These are phyloP conservation scores for Trachymyrmex septentrionalis DNA, from an alignment of 1,140 invertebrate genomes.

Conservation along the genomic window DNA sequence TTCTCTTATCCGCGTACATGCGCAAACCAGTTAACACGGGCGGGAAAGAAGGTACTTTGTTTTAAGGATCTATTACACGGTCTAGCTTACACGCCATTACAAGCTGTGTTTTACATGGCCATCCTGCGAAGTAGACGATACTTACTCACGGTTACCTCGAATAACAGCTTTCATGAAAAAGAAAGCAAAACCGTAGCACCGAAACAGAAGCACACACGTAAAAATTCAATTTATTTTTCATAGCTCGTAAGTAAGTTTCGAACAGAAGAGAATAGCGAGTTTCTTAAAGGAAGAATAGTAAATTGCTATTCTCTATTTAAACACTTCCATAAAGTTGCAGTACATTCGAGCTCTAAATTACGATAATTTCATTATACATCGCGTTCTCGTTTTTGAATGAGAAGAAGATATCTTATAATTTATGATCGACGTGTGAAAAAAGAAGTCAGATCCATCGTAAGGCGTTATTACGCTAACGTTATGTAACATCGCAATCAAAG, in stretches of 20 bases:
- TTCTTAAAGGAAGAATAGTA: background rate
- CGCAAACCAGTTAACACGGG: constrained; percentile 38
- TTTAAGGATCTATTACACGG: constrained; percentile 58
- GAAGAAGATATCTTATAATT: background rate
- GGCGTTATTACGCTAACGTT: constrained; percentile 1
- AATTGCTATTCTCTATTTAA: background rate
- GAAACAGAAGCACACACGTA: background rate
- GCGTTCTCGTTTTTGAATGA: background rate
- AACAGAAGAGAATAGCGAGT: background rate
- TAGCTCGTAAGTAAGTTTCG: background rate
- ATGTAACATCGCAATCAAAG: constrained; percentile 6
- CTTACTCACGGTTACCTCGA: constrained; percentile 11
- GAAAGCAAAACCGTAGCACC: background rate
- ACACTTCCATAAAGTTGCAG: background rate
- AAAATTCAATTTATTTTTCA: constrained; percentile 30
- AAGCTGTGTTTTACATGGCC: constrained; percentile 20
- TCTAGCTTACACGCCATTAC: constrained; percentile 45
- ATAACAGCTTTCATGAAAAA: background rate
- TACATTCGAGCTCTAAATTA: background rate
- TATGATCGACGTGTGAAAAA: background rate
- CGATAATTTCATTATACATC: background rate
- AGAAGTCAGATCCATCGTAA: background rate
- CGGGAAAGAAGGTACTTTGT: constrained; percentile 46
- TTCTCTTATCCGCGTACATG: constrained; percentile 7
- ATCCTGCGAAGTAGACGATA: constrained; percentile 7